phyloP scores from a whole-genome alignment of 2,797 vertebrate species.

The Bucorvus abyssinicus region DNA sequence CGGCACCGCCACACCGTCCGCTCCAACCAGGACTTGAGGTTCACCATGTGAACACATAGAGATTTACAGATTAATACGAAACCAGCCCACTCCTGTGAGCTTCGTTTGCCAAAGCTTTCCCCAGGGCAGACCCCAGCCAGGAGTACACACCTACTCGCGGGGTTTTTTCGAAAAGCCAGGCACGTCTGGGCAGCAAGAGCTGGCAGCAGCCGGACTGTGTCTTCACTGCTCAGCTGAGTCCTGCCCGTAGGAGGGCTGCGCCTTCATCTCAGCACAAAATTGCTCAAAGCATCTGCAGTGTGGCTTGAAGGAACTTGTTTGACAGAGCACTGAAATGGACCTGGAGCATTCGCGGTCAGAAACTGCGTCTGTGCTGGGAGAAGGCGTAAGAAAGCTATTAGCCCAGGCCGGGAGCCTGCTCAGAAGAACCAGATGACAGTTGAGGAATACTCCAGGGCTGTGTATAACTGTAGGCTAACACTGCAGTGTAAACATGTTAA shows the following conservation, averaged over 20 bases:
- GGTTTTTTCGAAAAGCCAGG: background rate
- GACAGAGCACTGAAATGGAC: background rate
- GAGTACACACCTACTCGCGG: background rate
- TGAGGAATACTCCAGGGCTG: background rate
- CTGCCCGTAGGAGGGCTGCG: background rate
- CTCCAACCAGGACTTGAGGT: background rate
- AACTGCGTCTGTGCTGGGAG: background rate
- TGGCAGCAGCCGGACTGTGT: background rate
- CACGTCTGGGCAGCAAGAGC: background rate
- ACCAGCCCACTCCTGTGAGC: background rate
- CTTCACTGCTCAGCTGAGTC: background rate
- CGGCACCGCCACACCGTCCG: fast-evolving
- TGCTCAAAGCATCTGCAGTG: background rate
- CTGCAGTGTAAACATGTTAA: background rate
- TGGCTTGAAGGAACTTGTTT: background rate
- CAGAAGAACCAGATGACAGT: background rate
- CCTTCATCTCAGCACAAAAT: background rate
- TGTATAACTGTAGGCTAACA: background rate
- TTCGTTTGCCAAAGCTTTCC: background rate
- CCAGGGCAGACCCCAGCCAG: background rate
- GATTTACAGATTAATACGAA: background rate
- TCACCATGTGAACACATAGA: fast-evolving
- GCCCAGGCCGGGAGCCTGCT: background rate
- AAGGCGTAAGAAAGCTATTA: background rate
- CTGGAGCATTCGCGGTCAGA: background rate